Evolutionary conservation across 2,888 invertebrate genomes (phyloP), one percentile per base, ranked within the genome.

Genomic region (Cheilosia vernalis): DNA sequence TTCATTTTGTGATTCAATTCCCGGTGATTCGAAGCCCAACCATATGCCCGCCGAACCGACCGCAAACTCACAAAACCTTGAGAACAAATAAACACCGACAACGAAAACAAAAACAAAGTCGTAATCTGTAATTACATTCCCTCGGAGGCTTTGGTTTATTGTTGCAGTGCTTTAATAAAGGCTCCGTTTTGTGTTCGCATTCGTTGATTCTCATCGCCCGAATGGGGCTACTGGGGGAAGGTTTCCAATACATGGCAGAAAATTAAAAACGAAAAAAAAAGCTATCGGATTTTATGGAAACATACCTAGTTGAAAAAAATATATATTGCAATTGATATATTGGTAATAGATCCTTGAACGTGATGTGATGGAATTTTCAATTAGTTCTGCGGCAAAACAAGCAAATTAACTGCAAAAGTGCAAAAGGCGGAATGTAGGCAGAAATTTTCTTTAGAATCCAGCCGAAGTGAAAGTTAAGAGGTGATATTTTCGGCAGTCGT

Each of bases 111-210:
- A 73, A 67, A 44, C 17, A 73, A 55, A 40, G 33, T 61, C 24
- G 77, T 66, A 72, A 83, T 72, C 72, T 78, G 49, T 66, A 66
- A 78, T 72, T 66, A 78, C 44, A 78, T 78, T 83, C 66, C 82
- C 82, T 76, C n/a, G 33, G 64, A 51, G 81, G 69, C 49, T 64
- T 63, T 37, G 70, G 64, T 76, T 69, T 61, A 55, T 51, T 72
- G 70, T 77, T 61, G 77, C 60, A 77, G 37, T 55, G 61, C 47
- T 53, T 67, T 69, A 69, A 77, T 69, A 60, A 61, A 67, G 37
- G 53, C 69, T 33, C 60, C 33, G 10, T 37, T 37, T 37, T 37
- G 37, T 37, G 6, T 77, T 24, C 30, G 24, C 21, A 21, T 24
- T 9, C 24, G 24, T 55, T 33, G 44, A 17, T 5, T 37, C 37